These are phyloP conservation scores for Phortica variegata DNA, from an alignment of 1,140 invertebrate genomes.

Conservation along the genomic window DNA sequence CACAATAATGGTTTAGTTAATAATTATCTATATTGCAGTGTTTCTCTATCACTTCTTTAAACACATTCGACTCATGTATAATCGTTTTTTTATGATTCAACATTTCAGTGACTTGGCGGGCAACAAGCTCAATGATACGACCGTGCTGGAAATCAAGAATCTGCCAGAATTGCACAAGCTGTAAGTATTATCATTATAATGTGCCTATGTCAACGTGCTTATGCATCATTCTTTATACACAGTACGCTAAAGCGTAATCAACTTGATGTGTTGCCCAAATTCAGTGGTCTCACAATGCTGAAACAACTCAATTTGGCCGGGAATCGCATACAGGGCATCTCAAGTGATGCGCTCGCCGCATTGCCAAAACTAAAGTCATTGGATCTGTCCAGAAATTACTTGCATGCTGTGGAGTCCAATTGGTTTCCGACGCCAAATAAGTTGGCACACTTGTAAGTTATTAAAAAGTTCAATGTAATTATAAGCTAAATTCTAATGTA, in stretches of 20 bases:
- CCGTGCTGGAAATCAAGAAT: conserved; percentile 58
- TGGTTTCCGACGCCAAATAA: conserved; percentile 58
- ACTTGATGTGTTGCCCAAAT: conserved; percentile 45
- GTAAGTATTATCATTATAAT: conserved; percentile 27
- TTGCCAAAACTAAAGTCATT: conserved; percentile 64
- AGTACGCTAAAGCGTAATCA: conserved; percentile 50
- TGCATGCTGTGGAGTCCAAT: conserved; percentile 60
- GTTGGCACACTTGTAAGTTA: conserved; percentile 59
- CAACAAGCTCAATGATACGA: conserved; percentile 61
- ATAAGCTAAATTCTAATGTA: neutral
- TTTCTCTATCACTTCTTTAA: neutral
- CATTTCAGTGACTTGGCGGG: conserved; percentile 59
- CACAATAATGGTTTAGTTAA: too few relatives aligned
- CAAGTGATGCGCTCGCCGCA: conserved; percentile 62
- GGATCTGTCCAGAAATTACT: conserved; percentile 66
- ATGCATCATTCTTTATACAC: neutral
- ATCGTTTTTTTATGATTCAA: too few relatives aligned
- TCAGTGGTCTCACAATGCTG: conserved; percentile 36
- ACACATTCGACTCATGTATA: neutral
- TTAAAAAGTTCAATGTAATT: neutral
- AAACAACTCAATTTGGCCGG: conserved; percentile 62
- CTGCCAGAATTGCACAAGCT: conserved; percentile 55
- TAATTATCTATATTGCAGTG: too few relatives aligned
- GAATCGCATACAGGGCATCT: conserved; percentile 67
- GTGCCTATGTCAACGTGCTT: too few relatives aligned